Base-by-base conservation (phyloP, 2,797 vertebrate species). In the Hirundo rustica region DNA sequence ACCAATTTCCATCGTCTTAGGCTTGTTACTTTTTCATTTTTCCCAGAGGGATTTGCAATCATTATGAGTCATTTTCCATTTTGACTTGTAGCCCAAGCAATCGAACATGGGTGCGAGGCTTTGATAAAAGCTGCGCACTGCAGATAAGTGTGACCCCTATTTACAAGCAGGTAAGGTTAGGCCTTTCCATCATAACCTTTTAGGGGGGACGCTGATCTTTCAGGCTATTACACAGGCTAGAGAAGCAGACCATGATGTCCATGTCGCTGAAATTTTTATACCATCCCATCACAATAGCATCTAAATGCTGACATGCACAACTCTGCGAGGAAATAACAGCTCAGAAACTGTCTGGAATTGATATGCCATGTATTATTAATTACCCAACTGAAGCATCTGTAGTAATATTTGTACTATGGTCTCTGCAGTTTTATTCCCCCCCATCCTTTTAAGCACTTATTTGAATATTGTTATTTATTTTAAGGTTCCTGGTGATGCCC, bases 31-130 rank as follows among this genome's bases (percentile, higher is more conserved):
- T 92, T 88, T 83, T 55, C 83, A 18, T 73, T 86, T 86, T 89
- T 77, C 87, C 89, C 82, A 16, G 76, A 75, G 82, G 70, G 44
- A 88, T 96, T 92, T 93, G 72, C 73, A 78, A 25, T 92, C 91
- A 48, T 88, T 83, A 83, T 0, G 1, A 92, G 78, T 91, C 89
- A 48, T 76, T 91, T 95, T 85, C 82, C 50, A 23, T 92, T 92
- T 55, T 85, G 94, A 78, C 82, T 89, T 58, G 68, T 70, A 85
- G 83, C 78, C 68, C 58, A 53, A 92, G 85, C 87, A 57, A 70
- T 72, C 47, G 60, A 85, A 83, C 54, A 27, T 0, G 0, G 75
- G 68, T 25, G 40, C 2, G 12, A 68, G 51, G 75, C 82, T 83
- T 68, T 0, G 1, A 73, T 71, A 80, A 77, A 75, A 71, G 38